Evolutionary conservation across 2,113 vertebrate genomes (phyloP), one percentile per base, ranked within the genome.

Genomic region (Nyctereutes procyonoides): DNA sequence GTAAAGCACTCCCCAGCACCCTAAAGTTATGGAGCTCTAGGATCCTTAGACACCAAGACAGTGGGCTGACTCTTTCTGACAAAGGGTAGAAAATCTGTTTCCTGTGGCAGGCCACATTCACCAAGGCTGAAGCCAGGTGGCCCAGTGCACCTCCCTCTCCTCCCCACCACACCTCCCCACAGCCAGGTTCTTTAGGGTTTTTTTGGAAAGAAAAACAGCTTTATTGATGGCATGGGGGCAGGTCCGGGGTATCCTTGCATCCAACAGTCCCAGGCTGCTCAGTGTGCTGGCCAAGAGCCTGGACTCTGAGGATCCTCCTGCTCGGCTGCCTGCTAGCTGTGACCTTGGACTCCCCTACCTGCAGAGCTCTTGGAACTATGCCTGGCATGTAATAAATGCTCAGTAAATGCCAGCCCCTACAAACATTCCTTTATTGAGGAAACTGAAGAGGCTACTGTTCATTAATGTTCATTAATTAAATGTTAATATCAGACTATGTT

Each of bases 181-280:
- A 89, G 32, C 48, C 76, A 55, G 56, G 38, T 71, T 43, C 32
- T 94, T 82, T 56, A 63, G 65, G 53, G 73, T 92, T 94, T 94
- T 69, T 83, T 92, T 92, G 24, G n/a, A 80, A 93, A 81, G 35
- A 81, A 73, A 60, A 63, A 48, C 55, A 26, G 55, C 22, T 95
- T 71, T 63, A 48, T 60, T 65, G 67, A 93, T n/a, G 16, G 43
- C 73, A 20, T 6, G 43, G 71, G 71, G 71, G 8, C 48, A 67
- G 14, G 13, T 30, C 20, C 20, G 32, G 26, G 32, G 38, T 19
- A 11, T 77, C 12, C 55, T 77, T 80, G 76, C 20, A 26, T 43
- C 30, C 73, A 84, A 63, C 28, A 38, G 24, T 53, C 26, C 65
- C 26, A 3, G 22, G 76, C n/a, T 63, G 35, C 53, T n/a, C 81